Evolutionary conservation across 2,888 invertebrate species (phyloP).

Genomic region (Aethes cnicana): DNA sequence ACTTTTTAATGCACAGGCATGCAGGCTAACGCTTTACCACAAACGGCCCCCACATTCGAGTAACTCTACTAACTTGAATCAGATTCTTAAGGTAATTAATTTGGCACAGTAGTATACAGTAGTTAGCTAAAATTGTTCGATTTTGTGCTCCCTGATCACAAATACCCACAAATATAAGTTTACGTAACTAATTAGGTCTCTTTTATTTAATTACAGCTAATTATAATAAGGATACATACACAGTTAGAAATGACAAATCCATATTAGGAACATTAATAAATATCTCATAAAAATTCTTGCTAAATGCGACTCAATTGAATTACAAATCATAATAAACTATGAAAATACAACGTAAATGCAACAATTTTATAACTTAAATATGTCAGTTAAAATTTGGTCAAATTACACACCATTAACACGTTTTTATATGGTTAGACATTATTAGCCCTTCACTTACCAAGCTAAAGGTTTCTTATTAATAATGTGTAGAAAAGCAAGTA

Average conservation of each 20-base stretch:
- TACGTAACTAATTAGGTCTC: conserved; percentile 18
- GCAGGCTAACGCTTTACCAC: too few species aligned
- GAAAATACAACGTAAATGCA: conserved; percentile 38
- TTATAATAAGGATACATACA: conserved; percentile 41
- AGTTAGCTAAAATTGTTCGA: conserved; percentile 49
- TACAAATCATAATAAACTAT: conserved; percentile 35
- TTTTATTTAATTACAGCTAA: conserved; percentile 9
- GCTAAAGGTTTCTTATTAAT: too few species aligned
- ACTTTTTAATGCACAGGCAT: too few species aligned
- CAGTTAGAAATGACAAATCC: conserved; percentile 63
- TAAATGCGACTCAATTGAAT: conserved; percentile 19
- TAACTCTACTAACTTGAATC: conserved; percentile 3
- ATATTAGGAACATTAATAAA: conserved; percentile 63
- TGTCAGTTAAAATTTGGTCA: conserved; percentile 9
- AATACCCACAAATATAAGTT: conserved; percentile 30
- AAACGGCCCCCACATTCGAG: not conserved
- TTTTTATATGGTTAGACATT: conserved; percentile 6
- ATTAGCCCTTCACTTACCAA: not conserved
- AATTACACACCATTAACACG: not conserved
- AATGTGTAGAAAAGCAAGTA: too few species aligned
- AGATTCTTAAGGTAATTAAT: conserved; percentile 34
- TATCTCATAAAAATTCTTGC: conserved; percentile 34
- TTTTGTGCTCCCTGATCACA: conserved; percentile 64
- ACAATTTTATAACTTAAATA: conserved; percentile 29
- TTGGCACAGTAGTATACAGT: conserved; percentile 51